Evolutionary conservation across 2,888 invertebrate species (phyloP).

Genomic region (Colletes collaris): DNA sequence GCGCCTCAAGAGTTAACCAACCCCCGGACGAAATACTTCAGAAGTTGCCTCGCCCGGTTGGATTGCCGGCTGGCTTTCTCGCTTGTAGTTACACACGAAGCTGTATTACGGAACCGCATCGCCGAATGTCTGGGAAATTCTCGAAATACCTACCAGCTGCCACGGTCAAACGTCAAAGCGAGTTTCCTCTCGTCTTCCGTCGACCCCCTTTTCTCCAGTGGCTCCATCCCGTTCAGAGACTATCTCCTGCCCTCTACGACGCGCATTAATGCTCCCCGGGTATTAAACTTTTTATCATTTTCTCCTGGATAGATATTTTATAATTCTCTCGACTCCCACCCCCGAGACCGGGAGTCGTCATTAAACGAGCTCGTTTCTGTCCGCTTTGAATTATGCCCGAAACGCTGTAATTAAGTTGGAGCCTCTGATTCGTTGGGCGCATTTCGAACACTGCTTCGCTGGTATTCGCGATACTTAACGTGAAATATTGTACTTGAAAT

Average conservation of each 20-base stretch:
- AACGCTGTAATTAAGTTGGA: conserved; percentile 17
- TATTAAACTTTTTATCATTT: conserved; percentile 22
- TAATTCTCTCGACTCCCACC: background rate
- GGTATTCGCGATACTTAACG: background rate
- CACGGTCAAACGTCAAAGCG: conserved; percentile 66
- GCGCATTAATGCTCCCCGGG: conserved; percentile 6
- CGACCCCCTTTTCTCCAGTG: background rate
- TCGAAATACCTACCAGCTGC: conserved; percentile 60
- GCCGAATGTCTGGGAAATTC: conserved; percentile 61
- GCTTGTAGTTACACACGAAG: conserved; percentile 48
- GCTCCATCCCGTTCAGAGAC: background rate
- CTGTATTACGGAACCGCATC: conserved; percentile 55
- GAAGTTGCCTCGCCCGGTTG: conserved; percentile 44
- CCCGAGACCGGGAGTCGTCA: background rate
- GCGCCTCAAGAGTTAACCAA: conserved; percentile 41
- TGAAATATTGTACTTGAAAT: too few species aligned
- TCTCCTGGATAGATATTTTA: background rate
- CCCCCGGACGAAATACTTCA: conserved; percentile 56
- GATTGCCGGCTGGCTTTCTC: conserved; percentile 39
- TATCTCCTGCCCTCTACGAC: background rate
- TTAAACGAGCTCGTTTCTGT: conserved; percentile 7
- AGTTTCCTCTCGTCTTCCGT: conserved; percentile 35
- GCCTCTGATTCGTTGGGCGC: background rate
- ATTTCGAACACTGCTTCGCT: background rate
- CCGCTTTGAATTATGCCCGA: conserved; percentile 1